Percentiles rank a stretch among this genome's conserved stretches.
Evolutionary conservation across 2,888 invertebrate genomes (phyloP).

Genomic region (Drosophila melanosoma): DNA sequence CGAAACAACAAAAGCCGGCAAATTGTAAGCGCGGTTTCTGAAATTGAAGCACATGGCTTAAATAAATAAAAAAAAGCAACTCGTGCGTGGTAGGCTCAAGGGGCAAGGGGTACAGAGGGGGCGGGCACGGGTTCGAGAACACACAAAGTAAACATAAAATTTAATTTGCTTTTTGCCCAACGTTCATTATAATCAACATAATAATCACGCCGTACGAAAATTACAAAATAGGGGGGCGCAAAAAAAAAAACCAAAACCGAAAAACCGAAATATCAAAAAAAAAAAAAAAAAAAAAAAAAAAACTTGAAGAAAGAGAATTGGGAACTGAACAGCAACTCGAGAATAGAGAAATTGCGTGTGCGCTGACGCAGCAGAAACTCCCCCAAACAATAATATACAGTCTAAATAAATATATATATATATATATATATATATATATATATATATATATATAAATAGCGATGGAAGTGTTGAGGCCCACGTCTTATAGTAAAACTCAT

Average conservation of each 20-base stretch:
- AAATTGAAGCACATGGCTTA: slow-evolving; percentile 68
- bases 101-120: not conserved
- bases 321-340: slow-evolving; percentile 5
- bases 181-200: slow-evolving; percentile 60
- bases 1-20: slow-evolving; percentile 49
- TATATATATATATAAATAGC: not conserved
- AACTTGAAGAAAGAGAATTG: not conserved
- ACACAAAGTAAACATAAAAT: slow-evolving; percentile 68
- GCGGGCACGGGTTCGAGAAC: not conserved
- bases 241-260: slow-evolving; percentile 7
- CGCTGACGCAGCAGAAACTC: slow-evolving; percentile 75
- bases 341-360: slow-evolving; percentile 62
- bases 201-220: slow-evolving; percentile 50
- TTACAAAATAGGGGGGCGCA: slow-evolving; percentile 31
- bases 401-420: slow-evolving; percentile 5
- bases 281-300: slow-evolving; percentile 9
- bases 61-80: slow-evolving; percentile 43
- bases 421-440: slow-evolving; percentile 1
- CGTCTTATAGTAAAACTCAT: slow-evolving; percentile 44
- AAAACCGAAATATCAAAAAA: not conserved
- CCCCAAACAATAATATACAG: slow-evolving; percentile 29
- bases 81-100: slow-evolving; percentile 7
- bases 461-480: not conserved
- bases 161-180: slow-evolving; percentile 56
- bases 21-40: slow-evolving; percentile 44